Evolutionary conservation across 2,797 vertebrate genomes (phyloP), one percentile per base, ranked within the genome.

Genomic region (Miichthys miiuy): DNA sequence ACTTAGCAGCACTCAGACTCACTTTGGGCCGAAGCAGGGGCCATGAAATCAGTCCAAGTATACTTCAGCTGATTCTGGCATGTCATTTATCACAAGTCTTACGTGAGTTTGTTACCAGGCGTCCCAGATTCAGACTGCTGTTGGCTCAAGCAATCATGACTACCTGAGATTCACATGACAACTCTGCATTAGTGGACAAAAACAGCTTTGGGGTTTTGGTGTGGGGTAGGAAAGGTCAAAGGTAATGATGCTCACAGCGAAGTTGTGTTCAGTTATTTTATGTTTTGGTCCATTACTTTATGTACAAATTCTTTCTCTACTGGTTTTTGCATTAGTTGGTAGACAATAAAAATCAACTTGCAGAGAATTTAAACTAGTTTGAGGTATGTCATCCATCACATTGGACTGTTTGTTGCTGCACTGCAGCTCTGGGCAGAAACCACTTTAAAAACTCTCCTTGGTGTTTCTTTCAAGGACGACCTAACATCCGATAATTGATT

Each of bases 41-140:
- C 69, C 57, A 13, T 61, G 67, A 87, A 87, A 89, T 89, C 82
- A 81, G 75, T 64, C 75, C 62, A 30, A 82, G 84, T 69, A 55
- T 80, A 47, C 80, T 88, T 68, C 65, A 71, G 41, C 73, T 90
- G 88, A 90, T 89, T 89, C 51, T 69, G 65, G 46, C 71, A 74
- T 21, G 30, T 76, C 71, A 52, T 78, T 81, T 56, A 77, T 72
- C 66, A 71, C 44, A 46, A 61, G 58, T 34, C 70, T 50, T n/a
- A 38, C 58, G 48, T 44, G 46, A 64, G 57, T 46, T 60, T 23
- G n/a, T 64, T 50, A 23, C 23, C 60, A 50, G 30, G 50, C 67
- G 56, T 57, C 67, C 66, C 60, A 48, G 48, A 75, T 57, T 75
- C 50, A 52, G 25, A 34, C 63, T 21, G 57, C 41, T 62, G 47